Evolutionary conservation across 2,888 invertebrate genomes (phyloP).

Genomic region (Helleia helle): DNA sequence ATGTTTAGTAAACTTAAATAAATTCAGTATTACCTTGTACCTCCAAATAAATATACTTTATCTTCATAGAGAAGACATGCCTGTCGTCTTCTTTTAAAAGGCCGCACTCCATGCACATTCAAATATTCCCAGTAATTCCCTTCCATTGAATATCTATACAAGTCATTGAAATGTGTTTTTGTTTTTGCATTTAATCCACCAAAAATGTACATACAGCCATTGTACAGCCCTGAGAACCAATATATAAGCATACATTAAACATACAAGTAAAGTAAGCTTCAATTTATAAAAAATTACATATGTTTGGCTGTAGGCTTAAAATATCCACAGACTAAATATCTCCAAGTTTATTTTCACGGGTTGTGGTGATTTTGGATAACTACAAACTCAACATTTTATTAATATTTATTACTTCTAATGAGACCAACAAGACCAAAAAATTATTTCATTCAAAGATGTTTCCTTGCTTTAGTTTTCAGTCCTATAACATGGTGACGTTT

Average conservation of each 20-base stretch:
- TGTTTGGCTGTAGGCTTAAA: no score
- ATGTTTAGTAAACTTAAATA: background rate
- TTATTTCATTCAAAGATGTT: no score
- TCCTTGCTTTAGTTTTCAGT: no score
- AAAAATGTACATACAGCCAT: constrained; percentile 87
- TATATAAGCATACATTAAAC: no score
- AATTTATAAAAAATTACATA: no score
- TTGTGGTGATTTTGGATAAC: no score
- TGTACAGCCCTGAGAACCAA: constrained; percentile 78
- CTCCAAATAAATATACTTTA: constrained; percentile 89
- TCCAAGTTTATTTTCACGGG: no score
- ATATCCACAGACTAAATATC: no score
- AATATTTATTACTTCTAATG: no score
- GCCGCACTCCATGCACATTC: constrained; percentile 72
- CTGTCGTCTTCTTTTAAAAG: constrained; percentile 81
- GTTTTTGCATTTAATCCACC: constrained; percentile 89
- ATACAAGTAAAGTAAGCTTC: no score
- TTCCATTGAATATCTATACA: constrained; percentile 81
- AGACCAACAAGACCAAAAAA: background rate
- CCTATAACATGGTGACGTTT: no score
- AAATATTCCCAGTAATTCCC: constrained; percentile 76
- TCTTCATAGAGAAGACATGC: constrained; percentile 84
- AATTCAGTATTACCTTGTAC: constrained; percentile 81
- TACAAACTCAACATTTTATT: no score
- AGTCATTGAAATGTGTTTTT: constrained; percentile 87